Evolutionary conservation across 2,113 vertebrate genomes (phyloP).

Genomic region (Aspiorhynchus laticeps): DNA sequence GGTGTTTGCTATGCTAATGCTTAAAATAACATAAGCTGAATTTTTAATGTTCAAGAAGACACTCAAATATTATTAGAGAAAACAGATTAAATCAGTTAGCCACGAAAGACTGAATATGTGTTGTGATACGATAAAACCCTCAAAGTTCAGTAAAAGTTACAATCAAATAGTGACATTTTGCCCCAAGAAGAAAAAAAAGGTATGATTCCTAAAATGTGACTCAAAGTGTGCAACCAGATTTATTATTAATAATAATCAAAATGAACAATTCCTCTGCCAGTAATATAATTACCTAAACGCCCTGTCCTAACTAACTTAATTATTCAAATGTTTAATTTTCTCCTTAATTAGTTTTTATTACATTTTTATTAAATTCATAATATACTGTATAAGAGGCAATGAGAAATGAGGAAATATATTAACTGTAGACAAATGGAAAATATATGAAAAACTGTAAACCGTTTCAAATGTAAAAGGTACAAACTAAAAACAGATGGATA

Average conservation of each 20-base stretch:
- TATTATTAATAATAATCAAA: slow-evolving; percentile 10
- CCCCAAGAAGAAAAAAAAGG: neutral
- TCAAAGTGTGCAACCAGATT: neutral
- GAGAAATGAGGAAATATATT: neutral
- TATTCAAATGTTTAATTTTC: neutral
- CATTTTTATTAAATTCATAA: neutral
- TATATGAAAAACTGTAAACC: neutral
- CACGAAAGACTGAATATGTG: neutral
- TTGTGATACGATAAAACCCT: neutral
- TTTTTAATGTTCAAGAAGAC: slow-evolving; percentile 7
- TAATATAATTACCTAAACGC: neutral
- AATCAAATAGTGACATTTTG: neutral
- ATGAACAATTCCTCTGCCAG: neutral
- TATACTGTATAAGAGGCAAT: neutral
- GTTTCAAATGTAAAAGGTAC: neutral
- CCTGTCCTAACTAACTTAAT: neutral
- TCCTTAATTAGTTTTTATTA: neutral
- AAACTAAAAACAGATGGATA: neutral
- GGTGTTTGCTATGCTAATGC: slow-evolving; percentile 17
- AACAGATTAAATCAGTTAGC: neutral
- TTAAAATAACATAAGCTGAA: slow-evolving; percentile 1
- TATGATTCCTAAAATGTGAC: neutral
- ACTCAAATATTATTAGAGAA: neutral
- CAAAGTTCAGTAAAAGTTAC: neutral
- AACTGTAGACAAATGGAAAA: neutral